Conservation (phyloP, 2,888 invertebrate genomes). For the Congeria kusceri region DNA sequence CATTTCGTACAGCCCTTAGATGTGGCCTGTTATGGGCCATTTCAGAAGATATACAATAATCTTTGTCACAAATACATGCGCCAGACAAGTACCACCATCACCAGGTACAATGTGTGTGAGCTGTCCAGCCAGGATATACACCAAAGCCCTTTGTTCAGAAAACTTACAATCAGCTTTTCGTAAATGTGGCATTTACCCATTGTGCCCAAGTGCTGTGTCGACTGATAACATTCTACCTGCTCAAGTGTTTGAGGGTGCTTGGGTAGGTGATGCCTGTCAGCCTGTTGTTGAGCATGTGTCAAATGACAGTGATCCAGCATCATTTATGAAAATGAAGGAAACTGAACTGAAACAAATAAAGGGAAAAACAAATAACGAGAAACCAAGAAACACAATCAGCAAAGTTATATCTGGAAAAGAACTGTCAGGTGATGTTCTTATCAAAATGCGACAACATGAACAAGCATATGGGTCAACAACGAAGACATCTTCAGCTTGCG, state of each 20-base stretch:
- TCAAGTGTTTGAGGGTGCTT: neutral
- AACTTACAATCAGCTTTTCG: conserved; percentile 17
- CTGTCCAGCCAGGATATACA: conserved; percentile 24
- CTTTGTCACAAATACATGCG: conserved; percentile 31
- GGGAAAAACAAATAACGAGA: too few species aligned
- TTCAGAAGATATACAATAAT: conserved; percentile 30
- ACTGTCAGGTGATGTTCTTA: too few species aligned
- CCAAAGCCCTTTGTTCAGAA: conserved; percentile 15
- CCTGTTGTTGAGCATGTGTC: neutral
- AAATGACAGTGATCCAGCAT: neutral
- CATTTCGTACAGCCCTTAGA: conserved; percentile 20
- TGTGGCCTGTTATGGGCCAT: conserved; percentile 40
- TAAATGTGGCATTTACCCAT: conserved; percentile 3
- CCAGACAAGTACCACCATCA: neutral
- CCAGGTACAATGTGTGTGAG: conserved; percentile 34
- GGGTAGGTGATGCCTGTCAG: neutral
- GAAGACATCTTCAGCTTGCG: too few species aligned
- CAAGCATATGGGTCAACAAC: too few species aligned
- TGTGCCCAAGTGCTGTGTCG: neutral
- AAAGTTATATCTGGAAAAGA: too few species aligned
- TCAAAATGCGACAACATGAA: too few species aligned
- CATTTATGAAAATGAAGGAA: neutral
- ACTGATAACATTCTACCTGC: too few species aligned
- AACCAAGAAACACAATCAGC: too few species aligned
- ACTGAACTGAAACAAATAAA: too few species aligned